Conservation (phyloP, 1,140 invertebrate genomes). For the Cydia splendana region DNA sequence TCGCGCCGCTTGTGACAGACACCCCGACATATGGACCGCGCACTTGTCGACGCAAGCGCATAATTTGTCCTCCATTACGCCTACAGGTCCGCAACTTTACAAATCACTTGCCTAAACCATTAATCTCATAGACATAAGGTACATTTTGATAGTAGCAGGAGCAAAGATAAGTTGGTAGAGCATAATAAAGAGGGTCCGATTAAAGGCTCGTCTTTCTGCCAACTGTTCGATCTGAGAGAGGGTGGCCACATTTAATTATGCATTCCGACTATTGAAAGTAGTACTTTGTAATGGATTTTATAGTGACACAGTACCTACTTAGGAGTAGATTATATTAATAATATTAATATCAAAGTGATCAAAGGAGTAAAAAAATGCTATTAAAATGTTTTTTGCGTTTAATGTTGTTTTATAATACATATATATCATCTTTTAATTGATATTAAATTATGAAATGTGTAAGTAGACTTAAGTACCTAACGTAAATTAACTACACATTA, state of each 20-base stretch:
- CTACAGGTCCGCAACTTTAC: constrained; percentile 14
- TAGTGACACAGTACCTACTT: constrained; percentile 35
- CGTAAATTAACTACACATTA: too few relatives aligned
- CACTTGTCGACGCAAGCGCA: constrained; percentile 69
- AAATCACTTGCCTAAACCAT: not conserved
- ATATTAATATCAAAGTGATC: not conserved
- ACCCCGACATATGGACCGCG: constrained; percentile 71
- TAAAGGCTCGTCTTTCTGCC: constrained; percentile 75
- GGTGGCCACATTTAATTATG: constrained; percentile 64
- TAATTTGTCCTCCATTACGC: constrained; percentile 77
- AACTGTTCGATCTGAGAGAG: constrained; percentile 65
- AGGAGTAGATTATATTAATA: not conserved
- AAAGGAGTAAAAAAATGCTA: too few relatives aligned
- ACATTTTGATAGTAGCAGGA: not conserved
- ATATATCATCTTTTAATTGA: too few relatives aligned
- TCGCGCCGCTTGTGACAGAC: constrained; percentile 59
- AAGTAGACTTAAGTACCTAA: too few relatives aligned
- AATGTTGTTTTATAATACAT: too few relatives aligned
- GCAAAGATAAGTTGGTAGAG: not conserved
- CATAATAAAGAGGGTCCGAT: constrained; percentile 71
- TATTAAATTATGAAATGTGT: too few relatives aligned
- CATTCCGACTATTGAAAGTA: constrained; percentile 70
- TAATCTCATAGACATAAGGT: not conserved
- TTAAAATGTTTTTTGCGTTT: too few relatives aligned
- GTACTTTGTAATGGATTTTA: constrained; percentile 67